Conservation (phyloP, 1,140 invertebrate species). For the Venturia canescens region DNA sequence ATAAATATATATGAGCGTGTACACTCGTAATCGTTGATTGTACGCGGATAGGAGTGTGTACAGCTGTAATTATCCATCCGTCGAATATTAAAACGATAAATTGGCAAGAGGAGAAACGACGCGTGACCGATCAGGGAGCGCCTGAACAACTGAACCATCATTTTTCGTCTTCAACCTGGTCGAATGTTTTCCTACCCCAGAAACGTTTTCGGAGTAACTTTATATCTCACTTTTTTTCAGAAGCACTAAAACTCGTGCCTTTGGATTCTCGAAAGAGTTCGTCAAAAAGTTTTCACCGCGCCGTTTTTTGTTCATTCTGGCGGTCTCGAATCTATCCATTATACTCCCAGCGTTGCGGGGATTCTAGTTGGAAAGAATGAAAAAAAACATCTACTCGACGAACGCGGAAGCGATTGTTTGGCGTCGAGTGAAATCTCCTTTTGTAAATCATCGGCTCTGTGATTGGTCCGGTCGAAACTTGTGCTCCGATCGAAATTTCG, state of each 20-base stretch:
- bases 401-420: constrained; percentile 34
- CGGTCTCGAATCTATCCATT: constrained; percentile 33
- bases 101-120: not conserved
- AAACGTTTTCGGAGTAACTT: not conserved
- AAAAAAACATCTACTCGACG: constrained; percentile 27
- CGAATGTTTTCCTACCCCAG: constrained; percentile 20
- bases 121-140: constrained; percentile 37
- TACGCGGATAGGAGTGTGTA: not conserved
- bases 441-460: not conserved
- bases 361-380: constrained; percentile 1
- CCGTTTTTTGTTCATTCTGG: constrained; percentile 13
- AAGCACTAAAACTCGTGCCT: not conserved
- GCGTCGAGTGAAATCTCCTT: constrained; percentile 26
- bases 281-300: not conserved
- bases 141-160: constrained; percentile 23
- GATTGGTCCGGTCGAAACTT: not conserved
- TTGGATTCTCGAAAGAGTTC: not conserved
- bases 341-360: not conserved
- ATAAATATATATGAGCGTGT: not conserved
- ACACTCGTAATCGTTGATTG: not conserved
- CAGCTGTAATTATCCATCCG: not conserved
- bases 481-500: not conserved
- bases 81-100: not conserved
- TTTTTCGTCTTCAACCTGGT: not conserved
- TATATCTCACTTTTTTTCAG: constrained; percentile 11